Base-by-base conservation (phyloP, 2,888 invertebrate genomes). In the Trypoxylon attenuatum region DNA sequence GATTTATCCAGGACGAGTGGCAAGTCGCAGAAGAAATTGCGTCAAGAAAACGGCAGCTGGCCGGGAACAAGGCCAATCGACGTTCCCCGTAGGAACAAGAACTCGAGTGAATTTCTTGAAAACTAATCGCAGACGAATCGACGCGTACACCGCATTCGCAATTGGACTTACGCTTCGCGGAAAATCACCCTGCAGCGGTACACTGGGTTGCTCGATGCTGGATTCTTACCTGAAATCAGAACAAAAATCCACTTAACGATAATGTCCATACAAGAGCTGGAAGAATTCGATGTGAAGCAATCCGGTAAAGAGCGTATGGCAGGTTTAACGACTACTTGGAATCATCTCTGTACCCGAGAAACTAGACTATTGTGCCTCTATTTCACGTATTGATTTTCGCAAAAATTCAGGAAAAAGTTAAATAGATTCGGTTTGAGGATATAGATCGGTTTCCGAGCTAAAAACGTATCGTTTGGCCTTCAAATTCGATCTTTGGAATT, bases 171-270 rank as follows among this genome's bases (percentile, higher is more conserved):
- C 52, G 21, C 50, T 58, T 59, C 38, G 52, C 39, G 41, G 51
- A 51, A 42, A 51, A 16, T n/a, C n/a, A 8, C 6, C 22, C 13
- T 18, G n/a, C 10, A 39, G 16, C 5, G 21, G 27, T 42, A 22
- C 43, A 18, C 45, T 16, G 57, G 50, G 21, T 45, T 27, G 39
- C 38, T 46, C 25, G 57, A 65, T 52, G 62, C 49, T 42, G 51
- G 51, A 69, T 41, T 57, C 75, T 75, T 73, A 75, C 75, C 71
- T 73, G 71, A 13, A 71, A 71, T 49, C 57, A 59, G 22, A 29
- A 63, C 61, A 53, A 41, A 57, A 52, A 52, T 22, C 54, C 55
- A 13, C 33, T 25, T 15, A 25, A 4, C 10, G 18, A 13, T 15
- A 27, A 21, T 21, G n/a, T 43, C 10, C 4, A n/a, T 23, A 6